phyloP scores from a whole-genome alignment of 2,113 vertebrate genomes.

The western clawed frog (Xenopus tropicalis) region DNA sequence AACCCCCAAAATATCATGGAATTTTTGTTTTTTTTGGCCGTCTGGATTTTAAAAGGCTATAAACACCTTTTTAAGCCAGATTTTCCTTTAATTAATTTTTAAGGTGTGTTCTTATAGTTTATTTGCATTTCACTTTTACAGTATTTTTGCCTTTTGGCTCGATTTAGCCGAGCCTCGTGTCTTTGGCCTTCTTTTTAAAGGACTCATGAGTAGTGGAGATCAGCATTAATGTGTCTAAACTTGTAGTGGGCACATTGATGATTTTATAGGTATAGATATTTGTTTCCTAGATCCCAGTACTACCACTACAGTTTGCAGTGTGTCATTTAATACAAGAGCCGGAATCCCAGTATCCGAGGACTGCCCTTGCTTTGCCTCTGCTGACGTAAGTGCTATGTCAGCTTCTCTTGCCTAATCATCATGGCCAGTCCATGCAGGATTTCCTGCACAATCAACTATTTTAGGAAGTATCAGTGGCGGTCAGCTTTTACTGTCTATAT shows the following conservation, averaged over 20 bases:
- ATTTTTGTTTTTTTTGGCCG: conserved; percentile 36
- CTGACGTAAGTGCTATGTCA: no score
- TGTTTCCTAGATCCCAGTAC: not conserved
- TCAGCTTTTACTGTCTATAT: not conserved
- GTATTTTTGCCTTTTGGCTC: conserved; percentile 5
- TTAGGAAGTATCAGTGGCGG: not conserved
- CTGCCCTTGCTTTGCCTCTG: no score
- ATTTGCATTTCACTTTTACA: conserved; percentile 16
- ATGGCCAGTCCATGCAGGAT: no score
- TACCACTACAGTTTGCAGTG: no score
- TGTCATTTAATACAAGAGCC: no score
- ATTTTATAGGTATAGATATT: not conserved
- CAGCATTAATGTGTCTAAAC: not conserved
- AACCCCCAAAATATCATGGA: conserved; percentile 23
- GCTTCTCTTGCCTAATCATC: no score
- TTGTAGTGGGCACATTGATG: conserved; percentile 11
- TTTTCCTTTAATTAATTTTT: conserved; percentile 43
- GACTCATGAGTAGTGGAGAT: not conserved
- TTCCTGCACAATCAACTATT: no score
- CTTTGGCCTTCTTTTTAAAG: conserved; percentile 15
- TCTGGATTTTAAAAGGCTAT: conserved; percentile 25
- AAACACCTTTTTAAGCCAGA: conserved; percentile 40
- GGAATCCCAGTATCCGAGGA: no score
- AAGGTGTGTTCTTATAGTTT: conserved; percentile 20
- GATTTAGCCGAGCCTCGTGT: conserved; percentile 1